These are phyloP conservation scores for Acrobeloides nanus DNA, from an alignment of 2,888 invertebrate genomes.

Conservation along the genomic window DNA sequence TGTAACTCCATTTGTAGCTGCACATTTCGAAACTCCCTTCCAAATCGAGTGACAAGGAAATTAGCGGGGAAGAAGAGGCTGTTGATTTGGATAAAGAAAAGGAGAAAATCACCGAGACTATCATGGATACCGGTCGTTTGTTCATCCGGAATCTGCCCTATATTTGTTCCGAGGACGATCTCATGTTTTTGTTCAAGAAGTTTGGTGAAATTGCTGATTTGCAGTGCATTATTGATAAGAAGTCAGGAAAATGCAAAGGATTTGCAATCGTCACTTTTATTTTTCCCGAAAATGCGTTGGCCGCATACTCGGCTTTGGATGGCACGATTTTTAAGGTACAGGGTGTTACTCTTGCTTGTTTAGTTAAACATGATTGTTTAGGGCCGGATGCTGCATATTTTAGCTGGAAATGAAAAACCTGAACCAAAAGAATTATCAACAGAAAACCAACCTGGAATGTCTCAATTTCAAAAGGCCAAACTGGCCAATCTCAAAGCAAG, in stretches of 20 bases:
- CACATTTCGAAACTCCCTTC: conserved; percentile 16
- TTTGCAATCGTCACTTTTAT: conserved; percentile 85
- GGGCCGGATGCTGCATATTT: conserved; percentile 83
- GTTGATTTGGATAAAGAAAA: conserved; percentile 8
- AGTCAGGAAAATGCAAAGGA: conserved; percentile 76
- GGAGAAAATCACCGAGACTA: conserved; percentile 28
- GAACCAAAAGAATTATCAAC: conserved; percentile 16
- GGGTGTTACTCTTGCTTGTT: background rate
- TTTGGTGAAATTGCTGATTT: conserved; percentile 57
- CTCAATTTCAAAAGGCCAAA: conserved; percentile 77
- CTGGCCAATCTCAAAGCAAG: conserved; percentile 66
- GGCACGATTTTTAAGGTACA: conserved; percentile 71
- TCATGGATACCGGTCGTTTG: conserved; percentile 70
- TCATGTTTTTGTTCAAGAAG: conserved; percentile 70
- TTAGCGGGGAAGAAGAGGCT: conserved; percentile 3
- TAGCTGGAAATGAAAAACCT: conserved; percentile 70
- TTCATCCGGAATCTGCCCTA: conserved; percentile 86
- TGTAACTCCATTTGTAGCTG: conserved; percentile 14
- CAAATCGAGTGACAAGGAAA: conserved; percentile 3
- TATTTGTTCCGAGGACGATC: conserved; percentile 73
- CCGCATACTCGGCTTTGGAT: conserved; percentile 78
- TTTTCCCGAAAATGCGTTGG: conserved; percentile 87
- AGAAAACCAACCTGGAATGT: conserved; percentile 28
- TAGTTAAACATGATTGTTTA: conserved; percentile 32
- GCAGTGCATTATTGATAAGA: conserved; percentile 75